These are phyloP conservation scores for Bagarius yarrelli DNA, from an alignment of 2,113 vertebrate genomes.

Conservation along the genomic window DNA sequence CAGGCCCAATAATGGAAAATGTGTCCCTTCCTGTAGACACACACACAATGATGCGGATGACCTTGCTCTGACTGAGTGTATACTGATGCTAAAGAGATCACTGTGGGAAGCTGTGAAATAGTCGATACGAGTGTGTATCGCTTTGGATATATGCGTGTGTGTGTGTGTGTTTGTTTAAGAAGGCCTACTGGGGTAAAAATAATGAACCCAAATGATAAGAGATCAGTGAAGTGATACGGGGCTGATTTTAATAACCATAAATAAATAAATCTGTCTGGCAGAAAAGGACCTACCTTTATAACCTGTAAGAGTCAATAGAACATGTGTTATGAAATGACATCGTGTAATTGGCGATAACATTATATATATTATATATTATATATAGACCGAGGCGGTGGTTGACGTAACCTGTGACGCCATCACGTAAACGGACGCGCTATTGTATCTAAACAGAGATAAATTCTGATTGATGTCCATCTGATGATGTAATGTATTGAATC, in stretches of 20 bases:
- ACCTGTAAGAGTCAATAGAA: too few relatives aligned
- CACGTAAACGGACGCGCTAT: neutral
- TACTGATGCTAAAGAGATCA: neutral
- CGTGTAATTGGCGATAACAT: too few relatives aligned
- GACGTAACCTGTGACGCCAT: neutral
- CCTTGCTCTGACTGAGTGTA: slow-evolving; percentile 6
- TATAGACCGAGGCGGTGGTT: too few relatives aligned
- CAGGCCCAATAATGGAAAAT: neutral
- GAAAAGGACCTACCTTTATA: too few relatives aligned
- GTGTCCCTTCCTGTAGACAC: neutral
- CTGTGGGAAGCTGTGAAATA: neutral
- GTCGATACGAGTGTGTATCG: neutral
- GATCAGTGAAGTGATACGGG: neutral
- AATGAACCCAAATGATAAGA: neutral
- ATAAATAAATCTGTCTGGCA: too few relatives aligned
- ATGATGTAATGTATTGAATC: neutral
- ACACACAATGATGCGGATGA: neutral
- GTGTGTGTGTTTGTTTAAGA: neutral
- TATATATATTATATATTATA: too few relatives aligned
- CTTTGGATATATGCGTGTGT: neutral
- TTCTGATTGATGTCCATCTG: neutral
- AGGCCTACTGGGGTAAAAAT: neutral
- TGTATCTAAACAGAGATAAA: neutral
- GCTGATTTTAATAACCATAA: too few relatives aligned
- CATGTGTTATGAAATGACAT: too few relatives aligned